phyloP scores from a whole-genome alignment of 2,797 vertebrate species.

The Netta rufina region DNA sequence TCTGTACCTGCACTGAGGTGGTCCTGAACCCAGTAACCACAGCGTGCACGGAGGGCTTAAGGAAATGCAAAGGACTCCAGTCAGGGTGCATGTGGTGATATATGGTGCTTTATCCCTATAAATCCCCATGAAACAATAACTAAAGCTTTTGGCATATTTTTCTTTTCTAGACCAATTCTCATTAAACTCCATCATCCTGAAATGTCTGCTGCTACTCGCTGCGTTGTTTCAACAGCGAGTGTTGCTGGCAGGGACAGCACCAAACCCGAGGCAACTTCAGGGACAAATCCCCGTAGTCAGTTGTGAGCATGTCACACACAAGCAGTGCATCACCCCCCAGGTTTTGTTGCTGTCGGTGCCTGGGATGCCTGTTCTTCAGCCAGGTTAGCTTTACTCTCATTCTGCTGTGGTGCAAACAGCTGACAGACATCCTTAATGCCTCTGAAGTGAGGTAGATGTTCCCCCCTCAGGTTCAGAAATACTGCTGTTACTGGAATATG shows the following conservation, averaged over 20 bases:
- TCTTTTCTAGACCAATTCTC: background rate
- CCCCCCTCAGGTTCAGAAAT: background rate
- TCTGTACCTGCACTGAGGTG: background rate
- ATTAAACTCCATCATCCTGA: background rate
- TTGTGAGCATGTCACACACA: background rate
- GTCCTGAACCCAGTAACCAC: background rate
- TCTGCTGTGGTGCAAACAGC: background rate
- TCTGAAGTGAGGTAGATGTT: background rate
- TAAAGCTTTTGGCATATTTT: background rate
- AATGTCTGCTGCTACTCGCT: background rate
- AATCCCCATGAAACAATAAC: background rate
- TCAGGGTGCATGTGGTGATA: fast-evolving
- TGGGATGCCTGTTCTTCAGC: background rate
- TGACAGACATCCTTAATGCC: background rate
- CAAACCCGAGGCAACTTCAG: background rate
- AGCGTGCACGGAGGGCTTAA: background rate
- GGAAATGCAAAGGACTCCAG: background rate
- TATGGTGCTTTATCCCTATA: background rate
- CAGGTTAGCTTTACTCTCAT: background rate
- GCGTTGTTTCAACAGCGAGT: fast-evolving
- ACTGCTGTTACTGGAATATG: background rate
- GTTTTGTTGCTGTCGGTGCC: background rate
- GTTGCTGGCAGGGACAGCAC: background rate
- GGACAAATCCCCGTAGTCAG: fast-evolving
- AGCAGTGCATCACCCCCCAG: background rate